Evolutionary conservation across 2,797 vertebrate genomes (phyloP), one percentile per base, ranked within the genome.

Genomic region (Calcarius lapponicus): DNA sequence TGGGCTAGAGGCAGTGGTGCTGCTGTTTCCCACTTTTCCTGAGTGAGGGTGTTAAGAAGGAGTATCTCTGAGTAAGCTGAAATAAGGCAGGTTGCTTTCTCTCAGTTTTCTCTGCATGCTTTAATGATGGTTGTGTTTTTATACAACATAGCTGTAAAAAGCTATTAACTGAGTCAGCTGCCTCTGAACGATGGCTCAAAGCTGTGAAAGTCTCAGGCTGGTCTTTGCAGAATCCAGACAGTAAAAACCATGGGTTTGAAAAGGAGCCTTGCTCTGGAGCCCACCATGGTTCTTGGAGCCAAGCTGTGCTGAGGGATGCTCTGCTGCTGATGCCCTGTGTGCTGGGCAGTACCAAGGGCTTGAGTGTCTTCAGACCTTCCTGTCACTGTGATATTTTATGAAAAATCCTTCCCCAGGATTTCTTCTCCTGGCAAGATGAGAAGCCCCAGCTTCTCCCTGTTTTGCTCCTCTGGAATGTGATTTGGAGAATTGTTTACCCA

Each of bases 301-400:
- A 45, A 28, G 40, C 72, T 34, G 5, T 11, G 47, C 73, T 19
- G 64, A 8, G 45, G 40, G 42, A 17, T 13, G 64, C 0, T 0
- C 40, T 36, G 70, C 43, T 2, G 0, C 3, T 26, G 11, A 38
- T 42, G n/a, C 36, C 43, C 40, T 16, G 3, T 0, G 0, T 9
- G 57, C 40, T 38, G 61, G 61, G 40, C 36, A 13, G 14, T 7
- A 3, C 60, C 32, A 21, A 21, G 26, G 4, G 1, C 61, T 13
- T 0, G 0, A 8, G 17, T 48, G 22, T 47, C n/a, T 56, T 76
- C 15, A 11, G 51, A 65, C 36, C 25, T 34, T 50, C 31, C 43
- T 51, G 50, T 29, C 50, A 51, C 50, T 17, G 50, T 17, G 50
- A 51, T 28, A 28, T 28, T 50, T 28, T 50, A 28, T 17, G 25